Percentiles rank a stretch among this genome's conserved stretches.
Evolutionary conservation across 2,113 vertebrate genomes (phyloP).

Genomic region (Ahaetulla prasina): DNA sequence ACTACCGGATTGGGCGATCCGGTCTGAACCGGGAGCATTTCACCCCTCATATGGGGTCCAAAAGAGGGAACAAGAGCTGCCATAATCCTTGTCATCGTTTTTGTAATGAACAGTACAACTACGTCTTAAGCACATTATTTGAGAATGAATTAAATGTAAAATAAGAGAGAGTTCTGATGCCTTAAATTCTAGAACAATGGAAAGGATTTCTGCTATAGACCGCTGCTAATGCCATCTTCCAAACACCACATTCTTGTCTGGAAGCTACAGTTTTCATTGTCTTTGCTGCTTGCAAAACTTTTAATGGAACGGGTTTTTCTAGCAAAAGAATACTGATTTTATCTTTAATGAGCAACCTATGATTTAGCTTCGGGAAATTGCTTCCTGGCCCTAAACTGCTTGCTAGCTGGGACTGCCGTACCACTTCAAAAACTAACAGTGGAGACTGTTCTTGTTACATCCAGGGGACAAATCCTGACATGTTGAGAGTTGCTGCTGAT

Average conservation of each 20-base stretch:
- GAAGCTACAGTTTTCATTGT: constrained; percentile 53
- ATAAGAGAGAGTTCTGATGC: background rate
- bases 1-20: too few relatives aligned
- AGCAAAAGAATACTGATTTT: constrained; percentile 60
- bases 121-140: background rate
- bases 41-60: too few relatives aligned
- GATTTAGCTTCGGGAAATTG: constrained; percentile 60
- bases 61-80: background rate
- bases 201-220: background rate
- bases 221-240: constrained; percentile 8
- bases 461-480: constrained; percentile 28
- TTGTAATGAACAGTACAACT: background rate
- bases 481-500: constrained; percentile 30
- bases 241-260: constrained; percentile 32
- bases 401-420: constrained; percentile 37
- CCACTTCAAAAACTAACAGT: constrained; percentile 34
- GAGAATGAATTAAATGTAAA: constrained; percentile 17
- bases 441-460: constrained; percentile 8
- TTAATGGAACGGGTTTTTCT: constrained; percentile 67
- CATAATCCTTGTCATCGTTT: background rate
- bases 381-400: constrained; percentile 59
- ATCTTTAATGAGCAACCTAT: constrained; percentile 59
- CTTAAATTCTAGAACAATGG: background rate
- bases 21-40: too few relatives aligned
- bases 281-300: constrained; percentile 61